phyloP scores from a whole-genome alignment of 2,797 vertebrate genomes.

The Neolamprologus multifasciatus region DNA sequence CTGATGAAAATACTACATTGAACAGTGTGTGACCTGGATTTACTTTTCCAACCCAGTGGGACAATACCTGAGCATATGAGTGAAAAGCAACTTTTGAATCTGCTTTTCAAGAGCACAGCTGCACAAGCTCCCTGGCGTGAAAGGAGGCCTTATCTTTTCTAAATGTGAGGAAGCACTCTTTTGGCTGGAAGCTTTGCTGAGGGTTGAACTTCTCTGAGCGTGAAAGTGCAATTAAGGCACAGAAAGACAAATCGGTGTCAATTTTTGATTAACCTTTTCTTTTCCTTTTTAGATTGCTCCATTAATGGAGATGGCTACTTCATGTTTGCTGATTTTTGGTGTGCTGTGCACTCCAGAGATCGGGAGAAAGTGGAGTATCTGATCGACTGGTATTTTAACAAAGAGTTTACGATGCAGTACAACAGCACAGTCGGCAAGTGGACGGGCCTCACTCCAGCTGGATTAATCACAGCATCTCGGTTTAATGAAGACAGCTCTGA shows the following conservation, averaged over 20 bases:
- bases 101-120: background rate
- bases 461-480: background rate
- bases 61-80: background rate
- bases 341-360: background rate
- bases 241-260: background rate
- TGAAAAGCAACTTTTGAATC: background rate
- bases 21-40: background rate
- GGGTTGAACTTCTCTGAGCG: background rate
- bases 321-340: background rate
- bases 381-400: slow-evolving; percentile 1
- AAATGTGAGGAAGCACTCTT: background rate
- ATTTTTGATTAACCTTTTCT: background rate
- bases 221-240: background rate
- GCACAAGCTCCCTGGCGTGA: background rate
- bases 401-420: background rate
- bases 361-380: background rate
- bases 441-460: background rate
- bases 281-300: background rate
- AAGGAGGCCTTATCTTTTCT: background rate
- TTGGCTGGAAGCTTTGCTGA: background rate
- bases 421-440: background rate
- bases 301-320: background rate
- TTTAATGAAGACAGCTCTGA: background rate
- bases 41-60: background rate
- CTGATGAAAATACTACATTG: background rate